Conservation (phyloP, 1,140 invertebrate species). For the Drosophila chauvacae region DNA sequence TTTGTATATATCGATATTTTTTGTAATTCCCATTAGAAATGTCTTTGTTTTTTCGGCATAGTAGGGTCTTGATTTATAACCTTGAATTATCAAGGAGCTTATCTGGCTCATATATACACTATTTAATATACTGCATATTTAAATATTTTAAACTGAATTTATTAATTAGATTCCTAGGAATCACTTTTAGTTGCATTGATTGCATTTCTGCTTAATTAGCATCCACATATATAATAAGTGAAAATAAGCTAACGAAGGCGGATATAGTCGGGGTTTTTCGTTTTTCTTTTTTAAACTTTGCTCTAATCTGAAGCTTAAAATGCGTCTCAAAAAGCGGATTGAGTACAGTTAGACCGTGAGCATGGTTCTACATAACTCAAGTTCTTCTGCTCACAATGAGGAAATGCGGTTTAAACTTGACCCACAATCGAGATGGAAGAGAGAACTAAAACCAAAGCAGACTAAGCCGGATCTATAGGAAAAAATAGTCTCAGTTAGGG, state of each 20-base stretch:
- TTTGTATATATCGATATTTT: too few relatives aligned
- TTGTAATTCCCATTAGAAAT: too few relatives aligned
- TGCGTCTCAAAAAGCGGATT: conserved; percentile 25
- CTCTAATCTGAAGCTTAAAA: conserved; percentile 24
- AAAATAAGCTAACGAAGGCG: not conserved
- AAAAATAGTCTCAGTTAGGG: not conserved
- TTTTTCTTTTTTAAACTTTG: not conserved
- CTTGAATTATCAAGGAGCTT: not conserved
- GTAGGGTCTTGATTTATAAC: not conserved
- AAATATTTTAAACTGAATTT: not conserved
- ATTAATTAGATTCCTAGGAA: not conserved
- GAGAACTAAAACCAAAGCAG: conserved; percentile 5
- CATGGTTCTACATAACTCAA: conserved; percentile 13
- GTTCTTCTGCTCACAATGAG: conserved; percentile 8
- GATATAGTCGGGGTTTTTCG: conserved; percentile 2
- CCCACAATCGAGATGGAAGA: conserved; percentile 8
- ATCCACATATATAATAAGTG: not conserved
- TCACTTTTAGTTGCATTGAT: not conserved
- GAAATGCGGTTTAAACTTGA: conserved; percentile 60
- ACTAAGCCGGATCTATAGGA: conserved; percentile 3
- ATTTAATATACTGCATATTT: not conserved
- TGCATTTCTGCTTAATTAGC: not conserved
- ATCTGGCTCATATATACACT: not conserved
- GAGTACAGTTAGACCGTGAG: not conserved
- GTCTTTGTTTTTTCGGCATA: not conserved